A percentile compares a stretch with the other conserved stretches of the same genome.
Evolutionary conservation across 2,888 invertebrate genomes (phyloP).

Genomic region (Cantharis lateralis): DNA sequence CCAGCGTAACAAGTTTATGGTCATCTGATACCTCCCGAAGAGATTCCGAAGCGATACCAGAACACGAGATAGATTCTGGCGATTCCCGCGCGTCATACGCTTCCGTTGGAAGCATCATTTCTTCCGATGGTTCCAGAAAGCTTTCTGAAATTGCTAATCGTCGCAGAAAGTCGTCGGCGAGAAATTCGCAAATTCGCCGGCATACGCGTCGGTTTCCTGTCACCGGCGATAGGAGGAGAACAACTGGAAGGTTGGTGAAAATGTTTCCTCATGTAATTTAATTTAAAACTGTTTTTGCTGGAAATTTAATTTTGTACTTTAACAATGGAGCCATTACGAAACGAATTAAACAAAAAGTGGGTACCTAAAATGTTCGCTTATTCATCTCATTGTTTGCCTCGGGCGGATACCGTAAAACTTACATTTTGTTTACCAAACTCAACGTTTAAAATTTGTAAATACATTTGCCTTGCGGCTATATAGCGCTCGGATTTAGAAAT

Average conservation of each 20-base stretch:
- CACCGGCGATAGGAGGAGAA: slow-evolving; percentile 62
- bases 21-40: slow-evolving; percentile 51
- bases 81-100: slow-evolving; percentile 51
- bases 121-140: slow-evolving; percentile 48
- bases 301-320: not conserved
- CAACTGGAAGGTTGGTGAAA: slow-evolving; percentile 65
- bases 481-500: not conserved
- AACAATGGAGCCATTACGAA: not conserved
- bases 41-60: slow-evolving; percentile 56
- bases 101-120: slow-evolving; percentile 46
- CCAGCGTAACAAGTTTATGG: slow-evolving; percentile 55
- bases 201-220: slow-evolving; percentile 62
- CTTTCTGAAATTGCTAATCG: slow-evolving; percentile 48
- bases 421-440: not conserved
- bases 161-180: slow-evolving; percentile 48
- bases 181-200: slow-evolving; percentile 52
- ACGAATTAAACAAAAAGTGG: not conserved
- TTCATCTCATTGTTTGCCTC: not conserved
- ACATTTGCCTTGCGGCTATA: not conserved
- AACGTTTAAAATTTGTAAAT: not conserved
- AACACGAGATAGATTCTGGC: slow-evolving; percentile 53
- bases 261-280: not conserved
- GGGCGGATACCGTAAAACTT: not conserved
- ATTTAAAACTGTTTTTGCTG: not conserved
- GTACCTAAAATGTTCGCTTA: not conserved